Evolutionary conservation across 30 jellyfish, hydroid and myxozoan genomes (phyloP).

Genomic region (Nemopilema nomurai): DNA sequence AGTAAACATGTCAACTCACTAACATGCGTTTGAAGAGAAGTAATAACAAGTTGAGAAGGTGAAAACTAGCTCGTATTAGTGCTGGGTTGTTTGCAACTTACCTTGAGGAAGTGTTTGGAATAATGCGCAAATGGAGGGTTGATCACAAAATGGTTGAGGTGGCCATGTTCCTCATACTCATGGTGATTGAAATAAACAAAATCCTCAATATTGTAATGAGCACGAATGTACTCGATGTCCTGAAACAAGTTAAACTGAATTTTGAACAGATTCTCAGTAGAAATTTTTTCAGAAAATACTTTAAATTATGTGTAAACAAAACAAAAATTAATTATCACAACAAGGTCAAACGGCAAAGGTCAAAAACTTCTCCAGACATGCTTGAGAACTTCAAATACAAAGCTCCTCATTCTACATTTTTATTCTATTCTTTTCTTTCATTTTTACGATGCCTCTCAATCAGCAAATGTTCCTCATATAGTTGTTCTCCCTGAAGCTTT

Average conservation of each 20-base stretch:
- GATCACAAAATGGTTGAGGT: constrained; percentile 83
- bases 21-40: neutral
- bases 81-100: neutral
- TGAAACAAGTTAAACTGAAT: constrained; percentile 1
- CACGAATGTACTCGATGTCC: constrained; percentile 93
- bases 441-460: too few species aligned
- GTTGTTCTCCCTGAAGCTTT: too few species aligned
- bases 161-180: constrained; percentile 92
- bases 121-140: constrained; percentile 92
- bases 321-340: too few species aligned
- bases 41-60: constrained; percentile 4
- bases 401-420: too few species aligned
- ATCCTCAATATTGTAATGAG: constrained; percentile 98
- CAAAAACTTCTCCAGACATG: too few species aligned
- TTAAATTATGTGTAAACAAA: neutral
- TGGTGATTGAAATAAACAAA: constrained; percentile 87
- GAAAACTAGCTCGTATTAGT: neutral
- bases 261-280: too few species aligned
- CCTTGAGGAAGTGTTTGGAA: constrained; percentile 89
- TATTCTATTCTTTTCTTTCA: too few species aligned
- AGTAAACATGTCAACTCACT: too few species aligned
- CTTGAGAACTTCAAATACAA: too few species aligned
- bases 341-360: too few species aligned
- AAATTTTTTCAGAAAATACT: too few species aligned
- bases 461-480: too few species aligned